phyloP scores from a whole-genome alignment of 2,888 invertebrate species.

The Protula sp. region DNA sequence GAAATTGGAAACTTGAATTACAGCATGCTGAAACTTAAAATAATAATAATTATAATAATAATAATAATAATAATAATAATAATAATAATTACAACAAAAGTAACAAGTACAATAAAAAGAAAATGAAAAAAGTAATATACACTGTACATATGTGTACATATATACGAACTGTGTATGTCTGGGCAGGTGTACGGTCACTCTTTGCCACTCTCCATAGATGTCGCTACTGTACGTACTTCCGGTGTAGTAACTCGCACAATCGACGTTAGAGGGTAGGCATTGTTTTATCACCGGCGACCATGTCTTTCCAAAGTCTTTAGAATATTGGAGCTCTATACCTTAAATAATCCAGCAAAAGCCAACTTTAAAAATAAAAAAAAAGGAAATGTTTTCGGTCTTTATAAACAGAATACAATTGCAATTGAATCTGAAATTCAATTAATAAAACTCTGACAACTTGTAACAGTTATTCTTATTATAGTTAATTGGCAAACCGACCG shows the following conservation, averaged over 20 bases:
- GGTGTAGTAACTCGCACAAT: slow-evolving; percentile 38
- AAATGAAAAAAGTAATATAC: too few species aligned
- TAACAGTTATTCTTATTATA: too few species aligned
- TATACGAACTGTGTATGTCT: slow-evolving; percentile 40
- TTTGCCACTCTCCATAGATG: slow-evolving; percentile 41
- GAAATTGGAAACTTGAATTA: too few species aligned
- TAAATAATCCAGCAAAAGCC: slow-evolving; percentile 2
- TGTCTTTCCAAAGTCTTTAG: slow-evolving; percentile 51
- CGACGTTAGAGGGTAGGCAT: slow-evolving; percentile 45
- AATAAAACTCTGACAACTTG: background rate
- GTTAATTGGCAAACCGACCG: too few species aligned
- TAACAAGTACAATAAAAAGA: too few species aligned
- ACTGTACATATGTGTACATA: background rate
- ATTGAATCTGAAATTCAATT: background rate
- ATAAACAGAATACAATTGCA: too few species aligned
- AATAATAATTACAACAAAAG: too few species aligned
- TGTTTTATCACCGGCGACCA: slow-evolving; percentile 46
- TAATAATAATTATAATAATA: too few species aligned
- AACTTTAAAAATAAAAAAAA: too few species aligned
- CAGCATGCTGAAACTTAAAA: too few species aligned
- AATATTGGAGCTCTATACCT: slow-evolving; percentile 50
- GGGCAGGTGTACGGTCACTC: slow-evolving; percentile 43
- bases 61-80: too few species aligned
- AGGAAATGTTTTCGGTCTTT: too few species aligned
- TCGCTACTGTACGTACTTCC: slow-evolving; percentile 40